A percentile compares a stretch with the other conserved stretches of the same genome.
These are phyloP conservation scores for Glandiceps talaboti DNA, from an alignment of 53 echinoderm and acorn worm genomes.

Conservation along the genomic window DNA sequence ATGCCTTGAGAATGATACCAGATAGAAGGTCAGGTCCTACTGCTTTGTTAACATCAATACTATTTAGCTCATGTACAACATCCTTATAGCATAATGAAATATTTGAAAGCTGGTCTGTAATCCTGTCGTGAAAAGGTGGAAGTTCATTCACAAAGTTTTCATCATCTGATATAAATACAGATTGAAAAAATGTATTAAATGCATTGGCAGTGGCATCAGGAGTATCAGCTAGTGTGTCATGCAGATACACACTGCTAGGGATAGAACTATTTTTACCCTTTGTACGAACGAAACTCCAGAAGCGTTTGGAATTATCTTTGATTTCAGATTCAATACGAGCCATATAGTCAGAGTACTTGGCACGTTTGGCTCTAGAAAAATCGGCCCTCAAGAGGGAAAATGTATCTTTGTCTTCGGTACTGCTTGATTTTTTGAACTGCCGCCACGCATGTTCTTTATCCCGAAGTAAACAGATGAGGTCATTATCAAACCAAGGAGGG, in stretches of 20 bases:
- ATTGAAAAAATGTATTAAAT: neutral
- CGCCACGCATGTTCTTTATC: neutral
- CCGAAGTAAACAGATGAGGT: neutral
- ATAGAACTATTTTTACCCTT: neutral
- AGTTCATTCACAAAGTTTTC: neutral
- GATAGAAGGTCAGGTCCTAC: neutral
- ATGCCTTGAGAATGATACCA: neutral
- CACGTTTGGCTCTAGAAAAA: neutral
- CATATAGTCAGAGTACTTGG: neutral
- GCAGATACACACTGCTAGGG: neutral
- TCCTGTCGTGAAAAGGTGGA: neutral
- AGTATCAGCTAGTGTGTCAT: neutral
- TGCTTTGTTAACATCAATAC: neutral
- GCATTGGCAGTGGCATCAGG: neutral
- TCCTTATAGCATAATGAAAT: neutral
- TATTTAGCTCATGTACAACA: neutral
- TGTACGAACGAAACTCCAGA: neutral
- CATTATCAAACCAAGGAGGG: neutral
- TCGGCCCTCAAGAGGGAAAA: neutral
- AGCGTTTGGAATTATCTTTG: neutral
- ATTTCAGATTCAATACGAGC: neutral
- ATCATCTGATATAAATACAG: neutral
- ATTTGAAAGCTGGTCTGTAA: neutral
- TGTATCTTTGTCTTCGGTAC: neutral
- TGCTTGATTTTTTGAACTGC: neutral